Evolutionary conservation across 2,888 invertebrate genomes (phyloP), one percentile per base, ranked within the genome.

Genomic region (Ornithoptera priamus): DNA sequence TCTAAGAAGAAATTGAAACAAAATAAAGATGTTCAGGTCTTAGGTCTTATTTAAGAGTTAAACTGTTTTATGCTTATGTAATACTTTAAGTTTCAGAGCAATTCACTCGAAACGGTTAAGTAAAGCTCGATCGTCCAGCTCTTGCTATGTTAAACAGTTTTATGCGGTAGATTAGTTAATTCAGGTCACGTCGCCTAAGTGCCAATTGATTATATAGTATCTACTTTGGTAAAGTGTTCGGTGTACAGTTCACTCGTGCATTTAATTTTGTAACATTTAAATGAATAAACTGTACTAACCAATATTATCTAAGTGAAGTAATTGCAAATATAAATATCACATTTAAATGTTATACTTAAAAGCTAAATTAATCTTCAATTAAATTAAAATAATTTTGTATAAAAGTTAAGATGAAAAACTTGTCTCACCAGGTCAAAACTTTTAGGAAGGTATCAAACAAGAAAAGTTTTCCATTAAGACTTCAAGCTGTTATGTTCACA

Each of bases 391-490:
- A 74, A 66, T 73, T 72, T 74, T 77, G 72, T 79, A 80, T 76
- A 72, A 76, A 76, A 78, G 76, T 74, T 72, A 72, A 79, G 76
- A 76, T 78, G 76, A 77, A 81, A 80, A 81, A 82, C 78, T 81
- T 81, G 76, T 80, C 82, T 79, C 75, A 72, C 75, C 75, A 80
- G 81, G 81, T 80, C 22, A 76, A 75, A 76, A 76, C 75, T 77
- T 75, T 74, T 56, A 15, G 71, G 73, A 77, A 73, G 73, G 75
- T 75, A 76, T 80, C 74, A 80, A 81, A 81, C 79, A 79, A 78
- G 76, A 76, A 76, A 84, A 83, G 81, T 83, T 82, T 78, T 74
- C 73, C 71, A 76, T 74, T 73, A 76, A 78, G 74, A 72, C 69
- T 71, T 64, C 70, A 72, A 18, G 62, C 71, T 72, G 65, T 70